These are phyloP conservation scores for Pseudorhombus dupliciocellatus DNA, from an alignment of 2,113 vertebrate genomes.

Conservation along the genomic window DNA sequence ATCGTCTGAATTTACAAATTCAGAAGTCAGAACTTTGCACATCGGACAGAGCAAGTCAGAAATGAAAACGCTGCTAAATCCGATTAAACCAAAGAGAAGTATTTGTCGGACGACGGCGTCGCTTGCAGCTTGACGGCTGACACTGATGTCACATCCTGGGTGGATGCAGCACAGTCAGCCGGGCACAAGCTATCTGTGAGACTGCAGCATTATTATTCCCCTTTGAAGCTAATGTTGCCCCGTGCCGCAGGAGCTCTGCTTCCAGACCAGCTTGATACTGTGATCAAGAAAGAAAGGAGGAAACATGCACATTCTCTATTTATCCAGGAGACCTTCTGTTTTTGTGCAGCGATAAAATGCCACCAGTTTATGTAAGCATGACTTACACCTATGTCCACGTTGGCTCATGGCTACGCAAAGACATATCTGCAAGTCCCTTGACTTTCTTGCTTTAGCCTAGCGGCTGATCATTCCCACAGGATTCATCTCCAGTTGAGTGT, in stretches of 20 bases:
- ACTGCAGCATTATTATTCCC: slow-evolving; percentile 28
- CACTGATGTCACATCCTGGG: slow-evolving; percentile 22
- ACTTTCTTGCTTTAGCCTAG: not conserved
- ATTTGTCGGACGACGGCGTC: not conserved
- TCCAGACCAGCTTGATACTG: slow-evolving; percentile 11
- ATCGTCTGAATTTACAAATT: not conserved
- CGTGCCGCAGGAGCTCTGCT: slow-evolving; percentile 27
- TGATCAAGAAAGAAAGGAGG: slow-evolving; percentile 5
- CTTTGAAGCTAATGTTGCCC: slow-evolving; percentile 46
- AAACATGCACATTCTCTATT: not conserved
- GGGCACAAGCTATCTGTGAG: slow-evolving; percentile 32
- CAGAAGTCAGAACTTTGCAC: not conserved
- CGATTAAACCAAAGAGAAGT: too few relatives aligned
- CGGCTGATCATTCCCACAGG: not conserved
- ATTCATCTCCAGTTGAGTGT: not conserved
- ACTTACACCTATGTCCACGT: not conserved
- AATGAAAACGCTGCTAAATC: not conserved
- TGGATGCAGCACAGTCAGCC: slow-evolving; percentile 17
- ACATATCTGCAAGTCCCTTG: not conserved
- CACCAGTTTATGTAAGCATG: not conserved
- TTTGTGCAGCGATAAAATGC: not conserved
- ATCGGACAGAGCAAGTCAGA: not conserved
- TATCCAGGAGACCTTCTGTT: not conserved
- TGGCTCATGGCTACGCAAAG: too few relatives aligned
- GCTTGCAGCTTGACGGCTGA: slow-evolving; percentile 20